phyloP scores from a whole-genome alignment of 2,888 invertebrate species.

The Rhogogaster chlorosoma region DNA sequence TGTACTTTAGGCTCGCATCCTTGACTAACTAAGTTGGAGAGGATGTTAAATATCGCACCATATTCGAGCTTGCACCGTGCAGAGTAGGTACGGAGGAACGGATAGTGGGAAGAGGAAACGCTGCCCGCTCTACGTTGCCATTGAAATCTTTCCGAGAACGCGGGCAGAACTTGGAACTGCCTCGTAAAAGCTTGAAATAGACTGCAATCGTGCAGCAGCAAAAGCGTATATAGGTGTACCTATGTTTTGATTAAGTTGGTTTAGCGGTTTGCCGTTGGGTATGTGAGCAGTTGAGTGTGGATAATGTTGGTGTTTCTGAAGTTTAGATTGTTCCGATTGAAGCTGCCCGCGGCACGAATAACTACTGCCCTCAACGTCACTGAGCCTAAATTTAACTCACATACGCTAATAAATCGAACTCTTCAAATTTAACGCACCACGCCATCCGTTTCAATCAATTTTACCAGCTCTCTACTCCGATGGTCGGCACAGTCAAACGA shows the following conservation, averaged over 20 bases:
- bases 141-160: conserved; percentile 50
- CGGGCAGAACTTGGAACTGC: conserved; percentile 51
- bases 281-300: conserved; percentile 51
- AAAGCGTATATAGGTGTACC: conserved; percentile 50
- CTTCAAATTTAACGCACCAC: conserved; percentile 21
- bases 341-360: conserved; percentile 34
- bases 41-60: conserved; percentile 35
- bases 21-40: not conserved
- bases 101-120: conserved; percentile 13
- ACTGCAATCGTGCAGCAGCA: conserved; percentile 45
- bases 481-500: not conserved
- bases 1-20: not conserved
- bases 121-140: conserved; percentile 29
- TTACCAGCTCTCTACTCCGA: not conserved
- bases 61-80: conserved; percentile 3
- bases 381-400: conserved; percentile 48
- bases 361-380: not conserved
- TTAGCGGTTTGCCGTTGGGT: conserved; percentile 50
- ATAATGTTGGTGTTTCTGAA: conserved; percentile 52
- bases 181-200: conserved; percentile 55
- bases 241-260: conserved; percentile 52
- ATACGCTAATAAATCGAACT: conserved; percentile 30
- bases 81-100: not conserved
- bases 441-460: not conserved
- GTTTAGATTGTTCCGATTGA: conserved; percentile 52